Percentiles rank a stretch among this genome's conserved stretches.
phyloP scores from a whole-genome alignment of 1,140 invertebrate species.

The Trichomalopsis sarcophagae region DNA sequence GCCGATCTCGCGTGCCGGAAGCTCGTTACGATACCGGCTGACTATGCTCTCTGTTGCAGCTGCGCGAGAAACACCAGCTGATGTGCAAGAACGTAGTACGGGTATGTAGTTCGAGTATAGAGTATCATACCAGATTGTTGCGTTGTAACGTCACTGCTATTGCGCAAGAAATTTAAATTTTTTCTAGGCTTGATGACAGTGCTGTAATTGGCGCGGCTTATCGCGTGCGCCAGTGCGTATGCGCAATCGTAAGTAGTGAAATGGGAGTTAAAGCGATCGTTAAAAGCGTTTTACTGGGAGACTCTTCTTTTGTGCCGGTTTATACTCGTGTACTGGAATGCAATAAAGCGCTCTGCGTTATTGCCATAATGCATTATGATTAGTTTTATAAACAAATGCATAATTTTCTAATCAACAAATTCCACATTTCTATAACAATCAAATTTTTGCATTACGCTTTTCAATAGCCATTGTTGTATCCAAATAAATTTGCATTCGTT shows the following conservation, averaged over 20 bases:
- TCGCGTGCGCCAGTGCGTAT: too few relatives aligned
- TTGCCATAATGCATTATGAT: not conserved
- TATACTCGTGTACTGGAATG: not conserved
- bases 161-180: not conserved
- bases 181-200: not conserved
- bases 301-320: not conserved
- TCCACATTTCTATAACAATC: not conserved
- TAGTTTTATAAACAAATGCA: not conserved
- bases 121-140: not conserved
- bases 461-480: constrained; percentile 17
- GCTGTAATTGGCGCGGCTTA: not conserved
- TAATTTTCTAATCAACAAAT: not conserved
- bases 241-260: not conserved
- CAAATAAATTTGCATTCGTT: constrained; percentile 10
- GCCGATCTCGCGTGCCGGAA: constrained; percentile 16
- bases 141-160: not conserved
- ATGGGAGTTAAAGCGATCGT: not conserved
- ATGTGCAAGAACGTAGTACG: too few relatives aligned
- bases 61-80: not conserved
- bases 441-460: not conserved
- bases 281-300: not conserved
- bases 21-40: not conserved
- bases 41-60: not conserved
- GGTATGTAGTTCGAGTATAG: too few relatives aligned
- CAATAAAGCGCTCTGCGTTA: not conserved